Evolutionary conservation across 2,797 vertebrate genomes (phyloP).

Genomic region (Gorsachius magnificus): DNA sequence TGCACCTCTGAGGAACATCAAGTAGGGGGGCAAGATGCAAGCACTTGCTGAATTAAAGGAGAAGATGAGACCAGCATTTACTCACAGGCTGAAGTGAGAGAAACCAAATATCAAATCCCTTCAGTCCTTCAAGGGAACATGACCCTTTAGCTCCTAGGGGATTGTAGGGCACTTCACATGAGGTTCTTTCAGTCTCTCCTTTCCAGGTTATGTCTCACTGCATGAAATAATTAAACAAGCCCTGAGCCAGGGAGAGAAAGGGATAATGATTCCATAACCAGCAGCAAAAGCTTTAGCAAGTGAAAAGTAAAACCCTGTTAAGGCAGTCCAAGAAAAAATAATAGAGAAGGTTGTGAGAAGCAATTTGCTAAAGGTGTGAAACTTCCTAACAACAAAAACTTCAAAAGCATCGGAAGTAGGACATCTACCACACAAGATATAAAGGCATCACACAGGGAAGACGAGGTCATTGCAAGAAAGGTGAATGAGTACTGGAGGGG

Average conservation of each 20-base stretch:
- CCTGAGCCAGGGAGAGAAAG: not conserved
- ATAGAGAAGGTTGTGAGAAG: not conserved
- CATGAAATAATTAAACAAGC: not conserved
- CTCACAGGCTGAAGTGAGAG: not conserved
- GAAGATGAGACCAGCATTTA: not conserved
- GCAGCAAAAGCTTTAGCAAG: not conserved
- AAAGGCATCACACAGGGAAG: not conserved
- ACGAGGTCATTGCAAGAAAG: not conserved
- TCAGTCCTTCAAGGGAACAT: not conserved
- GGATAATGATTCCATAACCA: not conserved
- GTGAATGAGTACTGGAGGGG: not conserved
- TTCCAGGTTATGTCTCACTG: not conserved
- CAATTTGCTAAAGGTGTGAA: not conserved
- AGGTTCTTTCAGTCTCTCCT: not conserved
- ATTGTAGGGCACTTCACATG: not conserved
- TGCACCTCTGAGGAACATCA: not conserved
- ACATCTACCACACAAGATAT: not conserved
- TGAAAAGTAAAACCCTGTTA: not conserved
- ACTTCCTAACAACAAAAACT: not conserved
- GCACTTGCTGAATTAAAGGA: not conserved
- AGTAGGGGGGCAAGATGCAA: not conserved
- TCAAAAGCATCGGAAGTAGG: not conserved
- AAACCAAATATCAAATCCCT: not conserved
- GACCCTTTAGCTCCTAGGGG: not conserved
- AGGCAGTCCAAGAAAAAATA: not conserved